Conservation (phyloP, 2,797 vertebrate species). For the Sparidentex hasta region DNA sequence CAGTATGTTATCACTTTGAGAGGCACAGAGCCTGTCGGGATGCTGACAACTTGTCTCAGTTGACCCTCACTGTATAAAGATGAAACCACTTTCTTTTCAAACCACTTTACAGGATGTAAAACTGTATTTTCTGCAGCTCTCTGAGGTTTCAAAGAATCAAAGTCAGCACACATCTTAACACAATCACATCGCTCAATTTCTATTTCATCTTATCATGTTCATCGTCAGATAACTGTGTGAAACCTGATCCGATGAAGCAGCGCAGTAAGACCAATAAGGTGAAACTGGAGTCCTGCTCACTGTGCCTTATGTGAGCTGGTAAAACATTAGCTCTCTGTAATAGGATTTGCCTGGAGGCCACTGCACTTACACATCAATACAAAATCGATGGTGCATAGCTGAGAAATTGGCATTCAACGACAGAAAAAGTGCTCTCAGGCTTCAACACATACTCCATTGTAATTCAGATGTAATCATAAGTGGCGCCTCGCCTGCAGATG, state of each 20-base stretch:
- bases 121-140: background rate
- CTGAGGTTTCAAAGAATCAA: constrained; percentile 10
- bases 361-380: constrained; percentile 68
- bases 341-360: constrained; percentile 61
- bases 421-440: constrained; percentile 31
- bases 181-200: constrained; percentile 22
- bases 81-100: background rate
- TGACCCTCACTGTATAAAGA: background rate
- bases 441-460: constrained; percentile 13
- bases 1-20: no score
- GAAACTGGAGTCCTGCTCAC: constrained; percentile 64
- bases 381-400: constrained; percentile 65
- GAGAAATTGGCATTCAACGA: constrained; percentile 56
- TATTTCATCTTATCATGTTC: constrained; percentile 35
- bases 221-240: constrained; percentile 54
- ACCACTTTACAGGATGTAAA: constrained; percentile 6
- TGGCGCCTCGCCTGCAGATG: constrained; percentile 6
- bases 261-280: constrained; percentile 46
- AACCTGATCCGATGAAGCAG: constrained; percentile 57
- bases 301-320: constrained; percentile 52
- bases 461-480: constrained; percentile 36
- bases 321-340: constrained; percentile 74
- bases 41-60: background rate
- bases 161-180: background rate
- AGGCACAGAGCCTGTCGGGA: background rate